Base-by-base conservation (phyloP, 2,113 vertebrate species). In the Lathamus discolor region DNA sequence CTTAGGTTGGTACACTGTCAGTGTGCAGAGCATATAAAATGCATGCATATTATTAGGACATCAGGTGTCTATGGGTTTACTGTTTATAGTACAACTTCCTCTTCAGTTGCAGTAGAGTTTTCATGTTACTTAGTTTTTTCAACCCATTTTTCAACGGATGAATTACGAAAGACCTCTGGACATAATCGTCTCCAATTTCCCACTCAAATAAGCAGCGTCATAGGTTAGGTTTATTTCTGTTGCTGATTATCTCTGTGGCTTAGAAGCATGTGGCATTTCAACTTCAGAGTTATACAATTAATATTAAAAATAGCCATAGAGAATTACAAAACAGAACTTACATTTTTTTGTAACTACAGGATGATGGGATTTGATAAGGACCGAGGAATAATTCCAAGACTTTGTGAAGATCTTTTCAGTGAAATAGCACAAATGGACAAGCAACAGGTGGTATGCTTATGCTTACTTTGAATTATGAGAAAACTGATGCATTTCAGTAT, bases 361-460 rank as follows among this genome's bases (percentile, higher is more conserved):
- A 99, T 99, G 99, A 99, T 99, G 99, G 99, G 99, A 46, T 99
- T 99, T 96, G 98, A 97, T 92, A 99, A 99, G 88, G 98, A 99
- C 64, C 88, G 41, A 75, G 99, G 99, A 48, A 98, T 99, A 78
- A 99, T 99, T 83, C 99, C 99, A 41, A 98, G 99, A 68, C 99
- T 99, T 96, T 99, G 99, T 96, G 97, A 98, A 93, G 98, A 99
- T 83, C 97, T 99, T 49, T 99, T 99, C 97, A 97, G 94, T 59
- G 98, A 90, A 94, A 94, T 99, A 96, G 94, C 97, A 67, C 95
- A 97, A 73, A 96, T 92, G 77, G 95, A 98, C 95, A 97, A 97
- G 49, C 96, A 98, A 46, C 96, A 99, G 98, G 99, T 99, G 96
- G 24, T 18, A 25, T 33, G 27, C 27, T 85, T 57, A 20, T 63